These are phyloP conservation scores for Alaudala cheleensis DNA, from an alignment of 2,113 vertebrate genomes.

Conservation along the genomic window DNA sequence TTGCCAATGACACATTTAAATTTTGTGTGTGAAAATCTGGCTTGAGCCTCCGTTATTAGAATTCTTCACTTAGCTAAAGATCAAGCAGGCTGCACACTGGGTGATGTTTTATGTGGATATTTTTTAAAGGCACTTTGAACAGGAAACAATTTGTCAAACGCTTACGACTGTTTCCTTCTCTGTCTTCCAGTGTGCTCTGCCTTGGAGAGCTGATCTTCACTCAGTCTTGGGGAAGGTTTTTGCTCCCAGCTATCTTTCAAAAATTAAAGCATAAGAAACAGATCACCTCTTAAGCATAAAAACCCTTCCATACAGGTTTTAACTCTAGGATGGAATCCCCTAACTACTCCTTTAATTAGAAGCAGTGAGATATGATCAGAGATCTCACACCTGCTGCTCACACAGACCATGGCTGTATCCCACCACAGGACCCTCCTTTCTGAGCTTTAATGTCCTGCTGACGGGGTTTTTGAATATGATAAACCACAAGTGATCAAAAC, in stretches of 20 bases:
- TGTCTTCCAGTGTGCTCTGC: background rate
- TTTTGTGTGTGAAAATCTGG: background rate
- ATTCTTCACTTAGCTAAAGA: background rate
- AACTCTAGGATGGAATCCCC: background rate
- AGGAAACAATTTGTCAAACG: conserved; percentile 44
- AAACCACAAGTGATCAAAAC: background rate
- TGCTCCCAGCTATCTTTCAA: background rate
- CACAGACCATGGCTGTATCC: background rate
- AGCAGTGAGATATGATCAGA: background rate
- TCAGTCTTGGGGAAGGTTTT: background rate
- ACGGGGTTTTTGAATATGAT: background rate
- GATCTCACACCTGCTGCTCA: background rate
- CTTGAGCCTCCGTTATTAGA: background rate
- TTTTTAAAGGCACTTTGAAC: background rate
- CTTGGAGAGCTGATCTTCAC: background rate
- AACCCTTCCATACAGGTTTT: background rate
- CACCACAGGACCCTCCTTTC: background rate
- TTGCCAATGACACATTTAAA: background rate
- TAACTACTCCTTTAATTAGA: background rate
- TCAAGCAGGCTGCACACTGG: background rate
- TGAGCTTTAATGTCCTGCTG: background rate
- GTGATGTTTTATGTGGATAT: background rate
- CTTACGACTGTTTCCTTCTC: background rate
- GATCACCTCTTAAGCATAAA: background rate
- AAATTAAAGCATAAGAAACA: background rate